These are phyloP conservation scores for Aporrectodea caliginosa DNA, from an alignment of 1,140 invertebrate species.

Conservation along the genomic window DNA sequence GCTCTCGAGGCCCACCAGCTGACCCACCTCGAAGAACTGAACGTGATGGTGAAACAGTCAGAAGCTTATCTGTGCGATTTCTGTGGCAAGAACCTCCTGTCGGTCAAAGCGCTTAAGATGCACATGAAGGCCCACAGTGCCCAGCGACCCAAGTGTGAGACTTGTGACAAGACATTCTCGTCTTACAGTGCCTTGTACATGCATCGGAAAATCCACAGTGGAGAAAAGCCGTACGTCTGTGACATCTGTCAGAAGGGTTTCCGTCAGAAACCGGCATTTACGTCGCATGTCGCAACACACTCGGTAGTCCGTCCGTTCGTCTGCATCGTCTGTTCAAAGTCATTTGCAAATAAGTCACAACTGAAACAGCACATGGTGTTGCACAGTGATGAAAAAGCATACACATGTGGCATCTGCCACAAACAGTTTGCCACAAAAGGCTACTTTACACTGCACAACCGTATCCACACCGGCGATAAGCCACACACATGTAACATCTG, in stretches of 20 bases:
- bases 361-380: conserved; percentile 8
- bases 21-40: not conserved
- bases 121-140: conserved; percentile 61
- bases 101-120: not conserved
- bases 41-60: not conserved
- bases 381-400: conserved; percentile 12
- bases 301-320: not conserved
- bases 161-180: conserved; percentile 98
- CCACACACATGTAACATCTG: conserved; percentile 93
- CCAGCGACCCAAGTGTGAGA: conserved; percentile 94
- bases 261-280: conserved; percentile 64
- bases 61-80: not conserved
- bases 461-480: conserved; percentile 20
- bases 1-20: not conserved
- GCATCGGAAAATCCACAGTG: conserved; percentile 94
- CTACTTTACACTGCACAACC: conserved; percentile 13
- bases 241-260: conserved; percentile 98
- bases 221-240: conserved; percentile 98
- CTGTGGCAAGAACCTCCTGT: not conserved
- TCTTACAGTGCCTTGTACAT: conserved; percentile 99
- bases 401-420: conserved; percentile 15
- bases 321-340: not conserved
- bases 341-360: not conserved
- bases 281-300: not conserved
- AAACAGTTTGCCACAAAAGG: conserved; percentile 10